phyloP scores from a whole-genome alignment of 1,140 invertebrate species.

The Copidosoma floridanum region DNA sequence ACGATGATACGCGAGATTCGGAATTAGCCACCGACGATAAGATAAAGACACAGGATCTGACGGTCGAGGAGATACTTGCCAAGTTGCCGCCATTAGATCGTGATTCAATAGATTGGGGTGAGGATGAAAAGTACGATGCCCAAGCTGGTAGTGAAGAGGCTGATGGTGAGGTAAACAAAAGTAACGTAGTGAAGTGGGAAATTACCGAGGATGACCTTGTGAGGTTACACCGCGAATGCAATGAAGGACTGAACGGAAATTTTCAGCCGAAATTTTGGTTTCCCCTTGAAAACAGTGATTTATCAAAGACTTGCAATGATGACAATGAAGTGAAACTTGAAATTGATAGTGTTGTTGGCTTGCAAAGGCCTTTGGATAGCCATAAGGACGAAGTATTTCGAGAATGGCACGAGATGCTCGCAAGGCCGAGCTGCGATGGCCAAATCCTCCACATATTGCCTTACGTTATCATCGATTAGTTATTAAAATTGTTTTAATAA shows the following conservation, averaged over 20 bases:
- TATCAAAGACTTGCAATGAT: constrained; percentile 29
- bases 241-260: constrained; percentile 54
- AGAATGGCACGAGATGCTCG: constrained; percentile 80
- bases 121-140: too few species aligned
- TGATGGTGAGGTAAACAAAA: constrained; percentile 36
- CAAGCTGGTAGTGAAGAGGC: too few species aligned
- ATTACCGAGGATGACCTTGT: constrained; percentile 42
- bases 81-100: constrained; percentile 65
- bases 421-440: constrained; percentile 66
- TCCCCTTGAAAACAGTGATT: constrained; percentile 27
- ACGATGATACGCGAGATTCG: constrained; percentile 21
- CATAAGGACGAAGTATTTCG: constrained; percentile 62
- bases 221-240: constrained; percentile 45
- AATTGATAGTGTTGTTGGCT: constrained; percentile 29
- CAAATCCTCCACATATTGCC: constrained; percentile 83
- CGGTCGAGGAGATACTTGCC: constrained; percentile 61
- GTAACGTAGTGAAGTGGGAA: constrained; percentile 30
- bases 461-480: constrained; percentile 87
- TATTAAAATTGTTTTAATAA: constrained; percentile 32
- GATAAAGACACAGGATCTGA: constrained; percentile 38
- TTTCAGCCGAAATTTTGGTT: constrained; percentile 43
- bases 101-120: constrained; percentile 58
- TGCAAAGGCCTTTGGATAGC: constrained; percentile 33
- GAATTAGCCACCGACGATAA: constrained; percentile 23
- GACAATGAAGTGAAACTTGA: constrained; percentile 25